Percentiles rank a stretch among this genome's conserved stretches.
These are phyloP conservation scores for Agrochola macilenta DNA, from an alignment of 2,888 invertebrate species.

Conservation along the genomic window DNA sequence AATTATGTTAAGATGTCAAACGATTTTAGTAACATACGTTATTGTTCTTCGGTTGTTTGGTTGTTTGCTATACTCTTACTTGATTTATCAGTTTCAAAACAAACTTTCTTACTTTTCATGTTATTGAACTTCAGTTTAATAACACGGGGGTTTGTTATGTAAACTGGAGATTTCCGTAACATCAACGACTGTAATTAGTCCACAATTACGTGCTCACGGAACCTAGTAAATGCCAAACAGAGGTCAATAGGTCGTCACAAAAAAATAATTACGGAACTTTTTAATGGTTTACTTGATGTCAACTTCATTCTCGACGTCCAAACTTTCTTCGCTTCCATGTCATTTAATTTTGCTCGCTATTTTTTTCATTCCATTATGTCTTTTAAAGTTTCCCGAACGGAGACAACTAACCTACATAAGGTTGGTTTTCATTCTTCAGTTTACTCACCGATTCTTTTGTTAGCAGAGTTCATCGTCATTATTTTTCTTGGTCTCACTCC, in stretches of 20 bases:
- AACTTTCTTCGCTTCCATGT: slow-evolving; percentile 55
- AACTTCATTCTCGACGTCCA: slow-evolving; percentile 44
- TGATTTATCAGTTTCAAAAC: slow-evolving; percentile 12
- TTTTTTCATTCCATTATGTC: slow-evolving; percentile 63
- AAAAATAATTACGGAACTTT: slow-evolving; percentile 54
- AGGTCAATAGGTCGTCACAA: slow-evolving; percentile 33
- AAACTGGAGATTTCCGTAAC: slow-evolving; percentile 13
- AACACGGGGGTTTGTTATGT: slow-evolving; percentile 8
- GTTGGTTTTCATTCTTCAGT: slow-evolving; percentile 58
- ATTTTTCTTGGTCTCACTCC: slow-evolving; percentile 63
- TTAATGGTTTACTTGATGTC: slow-evolving; percentile 60
- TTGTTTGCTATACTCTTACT: slow-evolving; percentile 27
- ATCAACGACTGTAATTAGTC: background rate
- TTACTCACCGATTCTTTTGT: slow-evolving; percentile 65
- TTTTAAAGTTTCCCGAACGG: slow-evolving; percentile 61
- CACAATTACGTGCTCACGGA: slow-evolving; percentile 5
- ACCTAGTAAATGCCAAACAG: slow-evolving; percentile 18
- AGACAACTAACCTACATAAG: slow-evolving; percentile 64
- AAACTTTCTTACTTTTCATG: slow-evolving; percentile 28
- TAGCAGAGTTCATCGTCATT: slow-evolving; percentile 59
- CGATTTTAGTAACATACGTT: slow-evolving; percentile 27
- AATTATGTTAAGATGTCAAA: slow-evolving; percentile 60
- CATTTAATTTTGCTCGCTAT: slow-evolving; percentile 48
- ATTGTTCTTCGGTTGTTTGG: slow-evolving; percentile 30
- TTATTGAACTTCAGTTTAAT: background rate